These are phyloP conservation scores for Tuta absoluta DNA, from an alignment of 2,888 invertebrate species.

Conservation along the genomic window DNA sequence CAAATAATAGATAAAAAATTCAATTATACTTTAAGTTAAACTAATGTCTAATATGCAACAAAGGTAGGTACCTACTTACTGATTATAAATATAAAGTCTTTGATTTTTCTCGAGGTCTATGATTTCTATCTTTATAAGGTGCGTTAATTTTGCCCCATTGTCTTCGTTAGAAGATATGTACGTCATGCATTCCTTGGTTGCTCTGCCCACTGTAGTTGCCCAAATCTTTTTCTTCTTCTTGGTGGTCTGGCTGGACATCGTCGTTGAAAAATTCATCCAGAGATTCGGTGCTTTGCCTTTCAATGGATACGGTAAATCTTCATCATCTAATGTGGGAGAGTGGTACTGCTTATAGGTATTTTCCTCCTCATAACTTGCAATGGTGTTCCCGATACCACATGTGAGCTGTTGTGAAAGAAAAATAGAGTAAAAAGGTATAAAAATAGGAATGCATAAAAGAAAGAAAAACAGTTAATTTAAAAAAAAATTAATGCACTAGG, in stretches of 20 bases:
- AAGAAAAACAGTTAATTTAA: no score
- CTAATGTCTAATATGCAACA: no score
- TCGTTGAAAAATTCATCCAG: no score
- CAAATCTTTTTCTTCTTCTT: constrained; percentile 7
- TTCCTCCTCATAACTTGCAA: neutral
- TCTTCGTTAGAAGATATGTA: constrained; percentile 23
- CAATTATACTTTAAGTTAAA: no score
- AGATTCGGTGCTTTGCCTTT: no score
- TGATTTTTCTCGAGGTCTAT: neutral
- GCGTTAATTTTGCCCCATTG: constrained; percentile 24
- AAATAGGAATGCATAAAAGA: no score
- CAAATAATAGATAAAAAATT: no score
- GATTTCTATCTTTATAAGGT: constrained; percentile 29
- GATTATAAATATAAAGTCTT: no score
- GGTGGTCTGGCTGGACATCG: neutral
- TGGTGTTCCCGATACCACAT: neutral
- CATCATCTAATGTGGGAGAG: neutral
- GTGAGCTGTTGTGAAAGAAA: constrained; percentile 35
- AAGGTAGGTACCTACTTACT: no score
- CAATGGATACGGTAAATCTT: neutral
- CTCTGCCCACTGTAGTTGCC: constrained; percentile 18
- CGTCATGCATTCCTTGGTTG: neutral
- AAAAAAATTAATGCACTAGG: no score
- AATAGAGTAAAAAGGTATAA: no score
- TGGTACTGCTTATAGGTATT: constrained; percentile 6